These are phyloP conservation scores for Catostomus latipinnis DNA, from an alignment of 2,797 vertebrate species.

Conservation along the genomic window DNA sequence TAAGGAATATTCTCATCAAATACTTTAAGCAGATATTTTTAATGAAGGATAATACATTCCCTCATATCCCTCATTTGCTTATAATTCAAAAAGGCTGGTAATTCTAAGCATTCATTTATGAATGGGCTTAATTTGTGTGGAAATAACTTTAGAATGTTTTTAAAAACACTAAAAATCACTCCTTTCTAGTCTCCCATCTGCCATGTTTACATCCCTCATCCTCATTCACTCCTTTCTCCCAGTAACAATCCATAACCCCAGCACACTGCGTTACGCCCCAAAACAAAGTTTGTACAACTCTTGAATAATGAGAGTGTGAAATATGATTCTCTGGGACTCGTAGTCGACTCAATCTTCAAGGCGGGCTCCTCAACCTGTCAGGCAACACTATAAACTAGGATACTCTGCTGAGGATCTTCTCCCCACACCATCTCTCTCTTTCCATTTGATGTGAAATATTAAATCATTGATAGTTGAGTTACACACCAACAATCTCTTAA, in stretches of 20 bases:
- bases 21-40: not conserved
- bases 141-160: constrained; percentile 7
- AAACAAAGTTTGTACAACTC: constrained; percentile 42
- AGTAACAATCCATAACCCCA: constrained; percentile 19
- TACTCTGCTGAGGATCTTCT: constrained; percentile 63
- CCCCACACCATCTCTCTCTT: constrained; percentile 66
- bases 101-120: not conserved
- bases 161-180: not conserved
- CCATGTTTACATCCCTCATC: constrained; percentile 16
- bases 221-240: constrained; percentile 25
- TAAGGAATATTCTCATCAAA: too few relatives aligned
- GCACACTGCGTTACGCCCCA: constrained; percentile 21
- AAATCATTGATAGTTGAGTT: constrained; percentile 81
- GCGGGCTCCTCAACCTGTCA: constrained; percentile 60
- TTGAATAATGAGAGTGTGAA: constrained; percentile 33
- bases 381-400: constrained; percentile 75
- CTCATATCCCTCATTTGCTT: too few relatives aligned
- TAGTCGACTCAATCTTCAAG: constrained; percentile 21
- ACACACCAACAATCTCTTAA: constrained; percentile 74
- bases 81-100: not conserved
- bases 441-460: constrained; percentile 74
- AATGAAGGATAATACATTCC: too few relatives aligned
- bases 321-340: too few relatives aligned
- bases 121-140: constrained; percentile 13
- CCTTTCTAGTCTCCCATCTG: constrained; percentile 41